Percentiles rank a stretch among this genome's conserved stretches.
phyloP scores from a whole-genome alignment of 2,888 invertebrate species.

The Halictus ligatus region DNA sequence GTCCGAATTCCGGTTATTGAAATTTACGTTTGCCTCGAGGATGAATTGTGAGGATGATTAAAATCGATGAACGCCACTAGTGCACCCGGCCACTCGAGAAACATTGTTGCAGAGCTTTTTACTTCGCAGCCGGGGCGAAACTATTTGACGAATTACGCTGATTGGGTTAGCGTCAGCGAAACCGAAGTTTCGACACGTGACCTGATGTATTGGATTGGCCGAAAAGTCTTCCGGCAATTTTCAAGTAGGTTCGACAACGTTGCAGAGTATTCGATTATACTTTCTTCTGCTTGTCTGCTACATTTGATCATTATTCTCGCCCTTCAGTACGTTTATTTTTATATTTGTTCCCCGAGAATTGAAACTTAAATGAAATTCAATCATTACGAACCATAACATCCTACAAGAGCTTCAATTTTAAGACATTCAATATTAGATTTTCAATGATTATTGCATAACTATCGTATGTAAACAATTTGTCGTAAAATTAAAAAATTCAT shows the following conservation, averaged over 20 bases:
- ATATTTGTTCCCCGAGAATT: too few species aligned
- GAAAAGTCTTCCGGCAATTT: not conserved
- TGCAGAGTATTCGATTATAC: not conserved
- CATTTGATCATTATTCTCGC: not conserved
- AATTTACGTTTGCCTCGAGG: constrained; percentile 6
- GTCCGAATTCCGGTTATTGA: constrained; percentile 32
- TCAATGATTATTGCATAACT: too few species aligned
- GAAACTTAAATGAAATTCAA: too few species aligned
- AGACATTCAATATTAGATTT: too few species aligned
- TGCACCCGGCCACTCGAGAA: not conserved
- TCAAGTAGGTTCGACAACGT: not conserved
- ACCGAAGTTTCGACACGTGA: not conserved
- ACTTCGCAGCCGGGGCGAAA: not conserved
- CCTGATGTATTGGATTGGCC: not conserved
- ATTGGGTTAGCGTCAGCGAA: not conserved
- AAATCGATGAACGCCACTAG: constrained; percentile 2
- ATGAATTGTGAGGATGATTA: constrained; percentile 25
- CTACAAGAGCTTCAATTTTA: too few species aligned
- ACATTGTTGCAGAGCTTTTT: constrained; percentile 4
- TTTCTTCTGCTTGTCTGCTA: not conserved
- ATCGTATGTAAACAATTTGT: too few species aligned
- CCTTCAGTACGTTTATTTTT: not conserved
- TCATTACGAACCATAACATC: too few species aligned
- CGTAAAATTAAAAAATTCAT: too few species aligned
- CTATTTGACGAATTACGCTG: not conserved